Evolutionary conservation across 2,113 vertebrate species (phyloP), one percentile per base, ranked within the genome.

Genomic region (Xenopus laevis): DNA sequence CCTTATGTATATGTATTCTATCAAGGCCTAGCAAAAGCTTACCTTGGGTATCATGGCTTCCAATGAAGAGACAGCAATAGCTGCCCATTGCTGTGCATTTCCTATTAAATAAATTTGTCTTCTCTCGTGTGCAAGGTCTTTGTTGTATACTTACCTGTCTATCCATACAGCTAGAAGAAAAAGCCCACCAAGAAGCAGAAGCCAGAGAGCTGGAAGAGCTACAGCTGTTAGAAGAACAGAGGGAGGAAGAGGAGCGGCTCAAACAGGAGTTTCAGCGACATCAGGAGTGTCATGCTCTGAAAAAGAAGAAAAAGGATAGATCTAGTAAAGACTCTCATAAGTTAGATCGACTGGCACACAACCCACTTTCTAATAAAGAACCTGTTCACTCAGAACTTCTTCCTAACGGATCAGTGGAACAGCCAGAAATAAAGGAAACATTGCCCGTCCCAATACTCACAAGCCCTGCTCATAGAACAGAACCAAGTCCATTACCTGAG

Each of bases 231-330:
- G 91, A 94, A 74, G 92, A 92, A 58, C 91, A 91, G 5, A 85
- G 80, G 58, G 93, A 93, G 64, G 93, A 94, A 44, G 33, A 95
- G 7, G 93, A 90, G 27, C 92, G 85, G 0, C 90, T 98, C 61
- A 92, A 96, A 78, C 93, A 92, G 65, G 95, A 96, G 68, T 89
- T 98, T 75, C 95, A 95, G 71, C 95, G 96, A 80, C 89, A 95
- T 53, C 95, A 94, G 81, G 95, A 95, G 23, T 86, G 95, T 64
- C 85, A 91, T 0, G 87, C 91, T 2, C 87, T 90, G 44, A 98
- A 96, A 84, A 98, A 98, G 90, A 98, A 98, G 92, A 98, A 92
- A 89, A 96, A 93, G 82, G 96, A 98, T 20, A 87, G 92, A 78
- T 84, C 87, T 1, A 88, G 66, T 53, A 89, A 92, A 84, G 95